These are phyloP conservation scores for Siderastrea siderea DNA, from an alignment of 92 coral and sea anemone genomes.

Conservation along the genomic window DNA sequence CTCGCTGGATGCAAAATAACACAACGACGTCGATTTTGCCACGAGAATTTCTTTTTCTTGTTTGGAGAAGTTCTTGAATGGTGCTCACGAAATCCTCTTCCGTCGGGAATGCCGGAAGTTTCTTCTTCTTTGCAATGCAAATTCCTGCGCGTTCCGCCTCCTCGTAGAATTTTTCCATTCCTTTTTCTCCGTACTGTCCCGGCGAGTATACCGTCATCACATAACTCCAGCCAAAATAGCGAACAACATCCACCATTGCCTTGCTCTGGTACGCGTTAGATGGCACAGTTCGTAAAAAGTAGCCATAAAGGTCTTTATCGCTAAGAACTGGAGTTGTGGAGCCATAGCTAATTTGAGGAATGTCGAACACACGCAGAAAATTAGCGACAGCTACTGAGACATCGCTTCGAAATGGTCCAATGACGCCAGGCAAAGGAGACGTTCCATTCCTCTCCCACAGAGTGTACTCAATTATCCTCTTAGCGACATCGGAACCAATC, in stretches of 20 bases:
- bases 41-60: neutral
- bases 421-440: slow-evolving; percentile 76
- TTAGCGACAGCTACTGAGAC: slow-evolving; percentile 93
- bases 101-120: neutral
- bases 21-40: slow-evolving; percentile 53
- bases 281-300: slow-evolving; percentile 93
- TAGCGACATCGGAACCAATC: slow-evolving; percentile 90
- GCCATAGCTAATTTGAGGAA: slow-evolving; percentile 95
- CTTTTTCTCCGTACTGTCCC: slow-evolving; percentile 8
- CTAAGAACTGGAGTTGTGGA: slow-evolving; percentile 91
- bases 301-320: slow-evolving; percentile 83
- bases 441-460: slow-evolving; percentile 15
- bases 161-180: neutral
- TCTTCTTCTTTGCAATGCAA: neutral
- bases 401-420: slow-evolving; percentile 89
- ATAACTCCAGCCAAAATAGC: neutral
- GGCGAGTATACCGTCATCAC: neutral
- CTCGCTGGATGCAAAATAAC: slow-evolving; percentile 69
- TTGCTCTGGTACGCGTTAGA: neutral
- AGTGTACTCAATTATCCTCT: slow-evolving; percentile 83
- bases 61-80: no score
- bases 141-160: neutral
- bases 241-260: neutral
- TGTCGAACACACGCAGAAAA: slow-evolving; percentile 88
- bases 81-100: neutral